These are phyloP conservation scores for Dicycla oo DNA, from an alignment of 2,888 invertebrate genomes.

Conservation along the genomic window DNA sequence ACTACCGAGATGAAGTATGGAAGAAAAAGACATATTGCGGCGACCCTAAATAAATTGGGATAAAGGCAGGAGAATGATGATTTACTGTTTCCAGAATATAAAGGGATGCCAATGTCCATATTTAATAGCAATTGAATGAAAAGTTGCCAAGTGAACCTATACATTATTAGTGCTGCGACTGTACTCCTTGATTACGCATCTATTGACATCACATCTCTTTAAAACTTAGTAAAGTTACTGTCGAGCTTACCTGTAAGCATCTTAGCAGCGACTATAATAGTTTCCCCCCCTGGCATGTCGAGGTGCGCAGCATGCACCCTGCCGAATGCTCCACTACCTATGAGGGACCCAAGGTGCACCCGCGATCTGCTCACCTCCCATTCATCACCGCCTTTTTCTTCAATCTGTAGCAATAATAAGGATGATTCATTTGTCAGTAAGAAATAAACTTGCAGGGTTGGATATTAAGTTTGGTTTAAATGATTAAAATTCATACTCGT, in stretches of 20 bases:
- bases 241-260: slow-evolving; percentile 91
- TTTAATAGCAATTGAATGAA: not conserved
- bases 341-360: slow-evolving; percentile 88
- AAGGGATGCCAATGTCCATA: not conserved
- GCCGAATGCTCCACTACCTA: slow-evolving; percentile 95
- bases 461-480: not conserved
- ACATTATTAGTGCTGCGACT: too few species aligned
- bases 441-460: not conserved
- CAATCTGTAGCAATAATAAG: slow-evolving; percentile 63
- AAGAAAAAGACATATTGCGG: too few species aligned
- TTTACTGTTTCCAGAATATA: not conserved
- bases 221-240: too few species aligned
- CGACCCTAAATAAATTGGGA: too few species aligned
- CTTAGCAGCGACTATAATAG: slow-evolving; percentile 93
- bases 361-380: slow-evolving; percentile 88
- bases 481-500: not conserved
- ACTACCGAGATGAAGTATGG: too few species aligned
- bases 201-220: too few species aligned
- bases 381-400: slow-evolving; percentile 78
- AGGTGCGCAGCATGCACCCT: slow-evolving; percentile 92
- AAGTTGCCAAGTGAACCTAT: not conserved
- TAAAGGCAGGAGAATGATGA: too few species aligned
- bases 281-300: slow-evolving; percentile 87
- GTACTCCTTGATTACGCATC: too few species aligned
- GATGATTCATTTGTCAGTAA: not conserved